phyloP scores from a whole-genome alignment of 2,888 invertebrate genomes.

The Vesta saturnalis region DNA sequence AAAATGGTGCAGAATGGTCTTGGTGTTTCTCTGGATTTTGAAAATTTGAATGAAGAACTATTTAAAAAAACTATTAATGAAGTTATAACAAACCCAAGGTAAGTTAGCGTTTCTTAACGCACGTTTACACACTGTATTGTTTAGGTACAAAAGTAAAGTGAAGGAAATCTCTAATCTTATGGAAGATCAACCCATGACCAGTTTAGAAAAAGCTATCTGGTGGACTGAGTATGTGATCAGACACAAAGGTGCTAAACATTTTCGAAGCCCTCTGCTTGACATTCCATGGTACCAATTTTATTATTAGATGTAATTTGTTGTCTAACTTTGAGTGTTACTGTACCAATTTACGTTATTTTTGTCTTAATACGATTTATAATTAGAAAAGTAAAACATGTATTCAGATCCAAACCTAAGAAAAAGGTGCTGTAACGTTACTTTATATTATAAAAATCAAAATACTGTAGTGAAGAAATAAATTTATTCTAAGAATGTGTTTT shows the following conservation, averaged over 20 bases:
- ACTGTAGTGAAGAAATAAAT: no score
- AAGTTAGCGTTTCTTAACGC: slow-evolving; percentile 32
- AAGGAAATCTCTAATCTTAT: neutral
- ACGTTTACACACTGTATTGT: neutral
- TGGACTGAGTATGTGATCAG: no score
- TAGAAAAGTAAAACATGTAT: no score
- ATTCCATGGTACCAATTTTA: neutral
- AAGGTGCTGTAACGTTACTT: no score
- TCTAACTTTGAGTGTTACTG: no score
- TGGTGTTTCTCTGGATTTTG: slow-evolving; percentile 43
- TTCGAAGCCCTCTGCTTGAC: neutral
- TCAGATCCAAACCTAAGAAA: no score
- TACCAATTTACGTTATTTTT: no score
- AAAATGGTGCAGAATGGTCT: slow-evolving; percentile 43
- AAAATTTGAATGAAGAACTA: slow-evolving; percentile 45
- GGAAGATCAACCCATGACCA: neutral
- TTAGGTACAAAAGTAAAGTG: slow-evolving; percentile 2
- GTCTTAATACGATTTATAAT: no score
- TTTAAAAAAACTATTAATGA: slow-evolving; percentile 46
- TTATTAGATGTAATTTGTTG: no score
- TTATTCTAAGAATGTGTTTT: no score
- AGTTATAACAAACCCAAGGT: slow-evolving; percentile 46
- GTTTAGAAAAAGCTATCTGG: neutral
- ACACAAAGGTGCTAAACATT: neutral
- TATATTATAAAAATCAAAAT: no score